Evolutionary conservation across 1,140 invertebrate species (phyloP).

Genomic region (Aradophagus sp.): DNA sequence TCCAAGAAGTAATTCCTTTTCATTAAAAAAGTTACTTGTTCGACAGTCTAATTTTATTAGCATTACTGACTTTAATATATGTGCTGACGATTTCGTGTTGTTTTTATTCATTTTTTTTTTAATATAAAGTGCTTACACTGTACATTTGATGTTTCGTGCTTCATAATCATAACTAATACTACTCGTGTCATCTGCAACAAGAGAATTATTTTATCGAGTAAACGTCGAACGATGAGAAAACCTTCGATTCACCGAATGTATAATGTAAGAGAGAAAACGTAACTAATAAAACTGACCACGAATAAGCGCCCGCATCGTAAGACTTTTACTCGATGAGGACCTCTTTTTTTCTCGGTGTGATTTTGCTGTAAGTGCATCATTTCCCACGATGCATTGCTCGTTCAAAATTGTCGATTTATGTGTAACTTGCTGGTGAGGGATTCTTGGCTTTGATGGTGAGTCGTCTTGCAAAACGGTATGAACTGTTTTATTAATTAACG

Average conservation of each 20-base stretch:
- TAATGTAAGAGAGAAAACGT: no score
- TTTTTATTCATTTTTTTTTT: constrained; percentile 2
- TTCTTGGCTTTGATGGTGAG: constrained; percentile 60
- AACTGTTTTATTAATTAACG: constrained; percentile 51
- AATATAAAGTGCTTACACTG: constrained; percentile 51
- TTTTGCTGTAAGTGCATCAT: constrained; percentile 56
- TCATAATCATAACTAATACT: constrained; percentile 55
- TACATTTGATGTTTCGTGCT: constrained; percentile 59
- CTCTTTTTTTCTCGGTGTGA: constrained; percentile 58
- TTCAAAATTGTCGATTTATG: constrained; percentile 59
- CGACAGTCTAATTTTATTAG: no score
- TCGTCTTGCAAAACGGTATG: constrained; percentile 56
- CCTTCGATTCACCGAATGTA: not conserved
- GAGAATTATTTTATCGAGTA: constrained; percentile 30
- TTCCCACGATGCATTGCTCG: constrained; percentile 58
- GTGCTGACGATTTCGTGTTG: no score
- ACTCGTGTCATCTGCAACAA: constrained; percentile 52
- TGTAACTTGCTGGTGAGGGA: constrained; percentile 57
- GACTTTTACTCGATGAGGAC: constrained; percentile 49
- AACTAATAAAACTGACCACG: no score
- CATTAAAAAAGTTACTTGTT: no score
- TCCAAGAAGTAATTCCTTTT: no score
- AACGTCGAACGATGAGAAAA: constrained; percentile 16
- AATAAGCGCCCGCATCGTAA: no score
- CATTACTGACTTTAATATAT: no score